Evolutionary conservation across 2,113 vertebrate species (phyloP), one percentile per base, ranked within the genome.

Genomic region (Aegypius monachus): DNA sequence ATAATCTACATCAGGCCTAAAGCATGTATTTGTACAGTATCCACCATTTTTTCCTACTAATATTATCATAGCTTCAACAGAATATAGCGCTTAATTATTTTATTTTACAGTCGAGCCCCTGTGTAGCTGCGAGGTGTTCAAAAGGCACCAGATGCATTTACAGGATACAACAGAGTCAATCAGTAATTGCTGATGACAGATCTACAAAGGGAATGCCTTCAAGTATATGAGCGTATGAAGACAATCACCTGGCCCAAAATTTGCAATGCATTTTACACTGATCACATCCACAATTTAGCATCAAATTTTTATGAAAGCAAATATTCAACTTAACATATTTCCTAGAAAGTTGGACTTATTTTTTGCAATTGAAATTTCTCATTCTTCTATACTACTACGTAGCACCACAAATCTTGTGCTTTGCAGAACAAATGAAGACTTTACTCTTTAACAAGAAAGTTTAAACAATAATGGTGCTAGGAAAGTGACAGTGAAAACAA

Each of bases 11-110:
- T 32, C 47, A 66, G 48, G 53, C 55, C 50, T 53, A 75, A 71
- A 75, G 21, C 16, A 32, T 32, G 50, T 59, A 66, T 62, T 72
- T 25, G 22, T 26, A 53, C 29, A 27, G 11, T 14, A 71, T 2
- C 38, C 34, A 59, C 7, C 0, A 2, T 14, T 59, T 59, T 52
- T 63, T 34, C 77, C 48, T 42, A 40, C 16, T 40, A 78, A 61
- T 56, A 80, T 72, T 27, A 53, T 16, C n/a, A 50, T 3, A 63
- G 26, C 15, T 82, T 67, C 29, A 42, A 40, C 9, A 84, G 56
- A 62, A 74, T 4, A 36, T 2, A 59, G 34, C 0, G 0, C 31
- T 86, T 86, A 78, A 45, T n/a, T 0, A 52, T 11, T 80, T 32
- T 48, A 70, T 77, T 91, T 81, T 59, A 58, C 25, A 93, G 11